A percentile compares a stretch with the other conserved stretches of the same genome.
Conservation (phyloP, 53 echinoderm and acorn worm species). For the Pentamera pediparva region DNA sequence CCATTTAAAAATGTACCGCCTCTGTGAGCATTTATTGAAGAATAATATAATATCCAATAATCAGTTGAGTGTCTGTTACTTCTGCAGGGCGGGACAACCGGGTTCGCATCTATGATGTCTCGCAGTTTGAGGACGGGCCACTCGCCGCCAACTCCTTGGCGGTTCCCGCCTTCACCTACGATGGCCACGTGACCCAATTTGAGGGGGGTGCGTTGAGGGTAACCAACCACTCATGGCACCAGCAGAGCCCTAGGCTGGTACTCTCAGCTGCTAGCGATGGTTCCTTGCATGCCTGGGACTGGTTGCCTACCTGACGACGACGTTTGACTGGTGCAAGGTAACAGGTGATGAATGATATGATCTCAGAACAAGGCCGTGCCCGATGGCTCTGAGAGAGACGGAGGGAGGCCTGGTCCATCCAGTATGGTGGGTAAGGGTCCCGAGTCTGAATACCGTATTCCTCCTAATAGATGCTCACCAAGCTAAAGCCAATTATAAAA, state of each 20-base stretch:
- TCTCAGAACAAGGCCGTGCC: too few relatives aligned
- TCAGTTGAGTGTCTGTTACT: not conserved
- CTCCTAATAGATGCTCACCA: too few relatives aligned
- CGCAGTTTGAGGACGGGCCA: not conserved
- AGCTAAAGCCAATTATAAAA: too few relatives aligned
- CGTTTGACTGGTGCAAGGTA: too few relatives aligned
- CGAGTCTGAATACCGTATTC: too few relatives aligned
- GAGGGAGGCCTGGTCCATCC: too few relatives aligned
- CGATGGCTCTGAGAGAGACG: too few relatives aligned
- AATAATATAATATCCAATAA: too few relatives aligned
- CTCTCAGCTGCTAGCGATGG: conserved; percentile 57
- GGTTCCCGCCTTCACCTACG: conserved; percentile 47
- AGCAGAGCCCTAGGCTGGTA: conserved; percentile 30
- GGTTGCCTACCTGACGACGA: conserved; percentile 18
- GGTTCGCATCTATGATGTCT: conserved; percentile 47
- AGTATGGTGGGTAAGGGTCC: too few relatives aligned
- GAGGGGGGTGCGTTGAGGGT: conserved; percentile 27
- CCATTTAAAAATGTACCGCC: too few relatives aligned
- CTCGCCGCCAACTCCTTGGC: not conserved
- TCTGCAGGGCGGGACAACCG: conserved; percentile 10
- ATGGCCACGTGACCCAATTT: conserved; percentile 45
- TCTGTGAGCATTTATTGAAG: too few relatives aligned
- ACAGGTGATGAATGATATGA: too few relatives aligned
- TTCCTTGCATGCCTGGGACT: conserved; percentile 64
- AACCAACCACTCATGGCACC: conserved; percentile 51